Conservation (phyloP, 2,888 invertebrate genomes). For the Myopa testacea region DNA sequence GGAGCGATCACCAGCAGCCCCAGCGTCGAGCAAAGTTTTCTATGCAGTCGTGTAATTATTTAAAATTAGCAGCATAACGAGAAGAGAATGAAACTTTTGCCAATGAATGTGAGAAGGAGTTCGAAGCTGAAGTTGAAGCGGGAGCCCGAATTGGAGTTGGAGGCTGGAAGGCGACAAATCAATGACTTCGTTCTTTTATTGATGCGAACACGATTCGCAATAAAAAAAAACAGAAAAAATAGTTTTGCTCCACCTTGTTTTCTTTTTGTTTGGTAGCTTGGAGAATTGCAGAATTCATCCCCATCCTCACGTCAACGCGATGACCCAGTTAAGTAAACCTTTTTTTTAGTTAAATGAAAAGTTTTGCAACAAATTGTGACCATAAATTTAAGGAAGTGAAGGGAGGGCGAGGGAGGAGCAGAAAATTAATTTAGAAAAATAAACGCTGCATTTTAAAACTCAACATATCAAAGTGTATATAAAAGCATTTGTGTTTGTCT, state of each 20-base stretch:
- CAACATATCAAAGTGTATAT: no score
- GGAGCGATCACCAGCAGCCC: background rate
- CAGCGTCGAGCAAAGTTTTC: slow-evolving; percentile 18
- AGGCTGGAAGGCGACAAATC: background rate
- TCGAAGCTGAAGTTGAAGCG: background rate
- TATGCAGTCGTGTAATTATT: slow-evolving; percentile 34
- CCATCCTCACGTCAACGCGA: background rate
- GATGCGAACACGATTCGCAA: background rate
- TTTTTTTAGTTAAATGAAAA: slow-evolving; percentile 16
- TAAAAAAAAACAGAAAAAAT: no score
- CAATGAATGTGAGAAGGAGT: background rate
- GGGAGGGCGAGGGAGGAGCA: background rate
- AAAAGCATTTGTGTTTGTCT: no score
- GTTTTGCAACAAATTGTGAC: background rate
- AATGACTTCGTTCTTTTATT: background rate
- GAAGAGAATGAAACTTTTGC: background rate
- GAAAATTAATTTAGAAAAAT: background rate
- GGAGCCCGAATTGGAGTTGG: background rate
- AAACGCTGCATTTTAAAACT: background rate
- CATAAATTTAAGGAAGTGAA: background rate
- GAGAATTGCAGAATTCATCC: background rate
- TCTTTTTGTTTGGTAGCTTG: background rate
- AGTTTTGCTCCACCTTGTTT: background rate
- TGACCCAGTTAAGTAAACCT: slow-evolving; percentile 9
- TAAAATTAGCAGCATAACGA: slow-evolving; percentile 26